Evolutionary conservation across 2,113 vertebrate species (phyloP).

Genomic region (Tretioscincus oriximinensis): DNA sequence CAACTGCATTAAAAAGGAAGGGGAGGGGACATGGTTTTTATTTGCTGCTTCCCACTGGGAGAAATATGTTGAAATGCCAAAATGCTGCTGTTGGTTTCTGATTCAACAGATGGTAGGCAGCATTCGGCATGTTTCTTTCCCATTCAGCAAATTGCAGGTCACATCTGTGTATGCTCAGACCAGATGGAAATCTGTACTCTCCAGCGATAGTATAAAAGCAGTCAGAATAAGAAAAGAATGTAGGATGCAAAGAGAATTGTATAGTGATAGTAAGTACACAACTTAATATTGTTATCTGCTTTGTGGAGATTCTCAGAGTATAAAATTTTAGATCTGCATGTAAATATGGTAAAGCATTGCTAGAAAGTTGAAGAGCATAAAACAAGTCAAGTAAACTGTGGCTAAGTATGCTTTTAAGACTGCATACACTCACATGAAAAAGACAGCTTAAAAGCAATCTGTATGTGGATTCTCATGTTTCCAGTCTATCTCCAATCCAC

Average conservation of each 20-base stretch:
- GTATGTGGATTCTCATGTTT: too few species aligned
- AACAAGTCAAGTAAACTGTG: too few species aligned
- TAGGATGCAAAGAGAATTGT: background rate
- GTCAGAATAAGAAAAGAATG: background rate
- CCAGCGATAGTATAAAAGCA: constrained; percentile 27
- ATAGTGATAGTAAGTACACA: background rate
- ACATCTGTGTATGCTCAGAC: constrained; percentile 74
- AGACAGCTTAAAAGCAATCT: too few species aligned
- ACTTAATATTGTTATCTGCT: background rate
- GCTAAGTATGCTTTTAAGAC: too few species aligned
- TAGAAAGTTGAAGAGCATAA: background rate
- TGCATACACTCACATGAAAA: too few species aligned
- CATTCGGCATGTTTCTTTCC: constrained; percentile 71
- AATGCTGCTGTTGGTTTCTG: constrained; percentile 68
- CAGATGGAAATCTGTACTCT: constrained; percentile 69
- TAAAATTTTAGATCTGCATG: background rate
- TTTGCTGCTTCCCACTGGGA: constrained; percentile 63
- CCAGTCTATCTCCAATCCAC: too few species aligned
- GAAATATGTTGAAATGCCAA: constrained; percentile 66
- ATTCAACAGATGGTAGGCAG: constrained; percentile 80
- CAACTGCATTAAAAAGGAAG: constrained; percentile 31
- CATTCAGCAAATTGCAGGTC: constrained; percentile 76
- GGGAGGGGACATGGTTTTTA: constrained; percentile 61
- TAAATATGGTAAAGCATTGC: background rate
- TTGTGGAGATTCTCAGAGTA: background rate